Conservation (phyloP, 2,888 invertebrate species). For the Drosophila imparisetae region DNA sequence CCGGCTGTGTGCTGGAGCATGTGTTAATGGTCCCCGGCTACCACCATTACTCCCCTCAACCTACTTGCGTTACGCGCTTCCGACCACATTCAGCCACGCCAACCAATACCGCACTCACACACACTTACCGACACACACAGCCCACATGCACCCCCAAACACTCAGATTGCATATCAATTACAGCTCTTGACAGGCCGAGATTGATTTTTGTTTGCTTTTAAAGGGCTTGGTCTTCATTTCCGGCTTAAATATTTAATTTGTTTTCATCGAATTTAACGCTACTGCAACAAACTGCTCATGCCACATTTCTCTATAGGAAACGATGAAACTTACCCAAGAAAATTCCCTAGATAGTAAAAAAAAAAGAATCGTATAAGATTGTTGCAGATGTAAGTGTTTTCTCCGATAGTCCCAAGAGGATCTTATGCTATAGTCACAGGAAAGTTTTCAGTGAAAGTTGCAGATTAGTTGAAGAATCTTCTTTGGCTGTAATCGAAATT, state of each 20-base stretch:
- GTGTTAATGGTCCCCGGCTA: constrained; percentile 49
- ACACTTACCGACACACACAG: not conserved
- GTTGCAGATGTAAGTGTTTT: not conserved
- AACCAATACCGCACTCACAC: constrained; percentile 16
- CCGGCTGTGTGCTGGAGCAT: constrained; percentile 38
- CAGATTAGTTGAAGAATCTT: not conserved
- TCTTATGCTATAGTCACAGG: not conserved
- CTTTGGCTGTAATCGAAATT: not conserved
- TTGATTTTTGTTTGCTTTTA: constrained; percentile 66
- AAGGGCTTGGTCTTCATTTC: constrained; percentile 35
- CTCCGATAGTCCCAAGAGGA: not conserved
- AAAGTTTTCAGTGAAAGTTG: not conserved
- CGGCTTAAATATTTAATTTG: constrained; percentile 29
- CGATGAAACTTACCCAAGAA: not conserved
- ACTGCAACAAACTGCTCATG: not conserved
- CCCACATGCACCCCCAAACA: constrained; percentile 33
- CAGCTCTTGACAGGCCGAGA: constrained; percentile 58
- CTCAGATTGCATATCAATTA: constrained; percentile 65
- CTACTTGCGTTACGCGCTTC: constrained; percentile 8
- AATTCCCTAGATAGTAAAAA: not conserved
- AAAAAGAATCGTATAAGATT: not conserved
- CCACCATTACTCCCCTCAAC: not conserved
- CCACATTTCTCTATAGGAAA: not conserved
- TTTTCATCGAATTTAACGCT: constrained; percentile 4
- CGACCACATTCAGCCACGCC: constrained; percentile 43